These are phyloP conservation scores for Drosophila miranda DNA, from an alignment of 1,140 invertebrate species.

Conservation along the genomic window DNA sequence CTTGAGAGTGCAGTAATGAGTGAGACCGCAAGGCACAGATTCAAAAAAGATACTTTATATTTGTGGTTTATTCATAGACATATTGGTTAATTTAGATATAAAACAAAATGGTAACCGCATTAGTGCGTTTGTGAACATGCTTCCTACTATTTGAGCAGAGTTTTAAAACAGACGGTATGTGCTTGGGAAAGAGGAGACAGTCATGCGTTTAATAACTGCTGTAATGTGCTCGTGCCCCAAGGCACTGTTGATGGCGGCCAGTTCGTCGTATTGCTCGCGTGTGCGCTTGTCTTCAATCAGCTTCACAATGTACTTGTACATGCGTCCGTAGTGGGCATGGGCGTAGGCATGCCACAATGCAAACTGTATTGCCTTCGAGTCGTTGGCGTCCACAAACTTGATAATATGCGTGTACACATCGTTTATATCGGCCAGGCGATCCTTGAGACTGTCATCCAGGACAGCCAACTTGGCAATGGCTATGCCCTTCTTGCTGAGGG, in stretches of 20 bases:
- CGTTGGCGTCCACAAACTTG: conserved; percentile 90
- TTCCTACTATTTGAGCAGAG: conserved; percentile 6
- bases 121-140: conserved; percentile 37
- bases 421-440: conserved; percentile 85
- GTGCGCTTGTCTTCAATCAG: conserved; percentile 90
- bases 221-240: conserved; percentile 89
- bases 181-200: conserved; percentile 65
- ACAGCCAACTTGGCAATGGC: conserved; percentile 87
- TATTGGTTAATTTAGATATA: conserved; percentile 28
- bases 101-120: conserved; percentile 51
- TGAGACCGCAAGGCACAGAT: too few species aligned
- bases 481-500: conserved; percentile 89
- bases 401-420: conserved; percentile 87
- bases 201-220: conserved; percentile 79
- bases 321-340: conserved; percentile 90
- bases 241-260: conserved; percentile 86
- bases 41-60: too few species aligned
- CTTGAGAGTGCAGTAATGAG: too few species aligned
- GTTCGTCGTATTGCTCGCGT: conserved; percentile 89
- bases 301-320: conserved; percentile 89
- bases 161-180: conserved; percentile 77
- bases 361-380: conserved; percentile 90
- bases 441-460: conserved; percentile 81
- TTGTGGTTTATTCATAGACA: too few species aligned
- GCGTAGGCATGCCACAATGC: conserved; percentile 91